Percentiles rank a stretch among this genome's conserved stretches.
phyloP scores from a whole-genome alignment of 1,140 invertebrate species.

The Caenorhabditis inopinata region DNA sequence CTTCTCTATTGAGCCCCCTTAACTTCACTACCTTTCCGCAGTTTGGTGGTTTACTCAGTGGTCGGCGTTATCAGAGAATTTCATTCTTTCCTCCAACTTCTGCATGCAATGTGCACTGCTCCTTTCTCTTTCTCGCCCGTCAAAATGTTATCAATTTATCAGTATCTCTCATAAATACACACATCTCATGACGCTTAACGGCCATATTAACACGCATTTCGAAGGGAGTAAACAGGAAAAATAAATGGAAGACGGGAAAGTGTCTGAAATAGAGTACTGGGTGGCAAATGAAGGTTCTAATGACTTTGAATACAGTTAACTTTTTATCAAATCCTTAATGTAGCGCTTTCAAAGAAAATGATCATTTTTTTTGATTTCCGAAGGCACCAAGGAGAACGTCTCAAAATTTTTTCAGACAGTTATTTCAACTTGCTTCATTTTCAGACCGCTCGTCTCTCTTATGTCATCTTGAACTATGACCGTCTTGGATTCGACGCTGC shows the following conservation, averaged over 20 bases:
- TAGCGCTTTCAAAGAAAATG: too few relatives aligned
- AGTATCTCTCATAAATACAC: constrained; percentile 21
- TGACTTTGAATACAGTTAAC: too few relatives aligned
- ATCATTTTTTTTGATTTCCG: too few relatives aligned
- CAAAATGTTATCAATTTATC: constrained; percentile 31
- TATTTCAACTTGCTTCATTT: not conserved
- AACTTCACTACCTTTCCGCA: not conserved
- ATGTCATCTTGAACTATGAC: constrained; percentile 65
- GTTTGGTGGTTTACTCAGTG: constrained; percentile 2
- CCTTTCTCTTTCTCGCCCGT: not conserved
- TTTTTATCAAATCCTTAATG: too few relatives aligned
- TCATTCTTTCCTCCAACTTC: not conserved
- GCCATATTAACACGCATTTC: constrained; percentile 27
- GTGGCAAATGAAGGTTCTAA: too few relatives aligned
- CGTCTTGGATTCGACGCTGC: constrained; percentile 65
- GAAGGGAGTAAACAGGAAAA: not conserved
- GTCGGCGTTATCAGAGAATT: constrained; percentile 13
- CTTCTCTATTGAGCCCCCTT: not conserved
- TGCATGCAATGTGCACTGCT: constrained; percentile 15
- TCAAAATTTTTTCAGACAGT: too few relatives aligned
- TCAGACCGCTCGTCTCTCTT: constrained; percentile 56
- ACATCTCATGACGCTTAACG: constrained; percentile 32
- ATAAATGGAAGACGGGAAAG: not conserved
- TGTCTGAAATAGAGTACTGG: not conserved
- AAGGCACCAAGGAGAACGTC: too few relatives aligned